Conservation (phyloP, 2,797 vertebrate genomes). For the Hydrophis major region DNA sequence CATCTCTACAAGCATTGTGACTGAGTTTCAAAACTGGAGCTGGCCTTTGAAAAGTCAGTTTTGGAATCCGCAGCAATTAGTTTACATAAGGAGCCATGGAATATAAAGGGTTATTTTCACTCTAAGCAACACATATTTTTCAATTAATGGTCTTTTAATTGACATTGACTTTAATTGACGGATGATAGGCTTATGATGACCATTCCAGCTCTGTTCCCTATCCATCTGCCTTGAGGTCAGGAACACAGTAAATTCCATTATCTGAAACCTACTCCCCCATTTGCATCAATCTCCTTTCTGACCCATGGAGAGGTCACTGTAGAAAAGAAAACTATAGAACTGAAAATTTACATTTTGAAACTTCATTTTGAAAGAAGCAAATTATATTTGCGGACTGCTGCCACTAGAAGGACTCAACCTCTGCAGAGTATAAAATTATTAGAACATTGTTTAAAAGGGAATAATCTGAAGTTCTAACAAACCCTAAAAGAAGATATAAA, state of each 20-base stretch:
- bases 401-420: neutral
- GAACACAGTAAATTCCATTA: slow-evolving; percentile 59
- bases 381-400: neutral
- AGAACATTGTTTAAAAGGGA: neutral
- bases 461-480: neutral
- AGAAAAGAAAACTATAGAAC: fast-evolving
- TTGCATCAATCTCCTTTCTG: slow-evolving; percentile 43
- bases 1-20: neutral
- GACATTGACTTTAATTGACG: slow-evolving; percentile 69
- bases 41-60: slow-evolving; percentile 5
- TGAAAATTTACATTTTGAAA: neutral
- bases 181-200: slow-evolving; percentile 70
- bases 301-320: slow-evolving; percentile 34
- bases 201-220: slow-evolving; percentile 56
- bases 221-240: slow-evolving; percentile 58
- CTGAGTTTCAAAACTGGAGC: slow-evolving; percentile 1
- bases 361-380: neutral
- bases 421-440: neutral
- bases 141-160: slow-evolving; percentile 78
- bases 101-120: slow-evolving; percentile 57
- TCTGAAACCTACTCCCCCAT: slow-evolving; percentile 43
- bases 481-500: neutral
- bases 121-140: slow-evolving; percentile 64
- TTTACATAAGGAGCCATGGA: neutral
- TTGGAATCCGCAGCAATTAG: neutral